Conservation (phyloP, 1,140 invertebrate species). For the Sitophilus oryzae region DNA sequence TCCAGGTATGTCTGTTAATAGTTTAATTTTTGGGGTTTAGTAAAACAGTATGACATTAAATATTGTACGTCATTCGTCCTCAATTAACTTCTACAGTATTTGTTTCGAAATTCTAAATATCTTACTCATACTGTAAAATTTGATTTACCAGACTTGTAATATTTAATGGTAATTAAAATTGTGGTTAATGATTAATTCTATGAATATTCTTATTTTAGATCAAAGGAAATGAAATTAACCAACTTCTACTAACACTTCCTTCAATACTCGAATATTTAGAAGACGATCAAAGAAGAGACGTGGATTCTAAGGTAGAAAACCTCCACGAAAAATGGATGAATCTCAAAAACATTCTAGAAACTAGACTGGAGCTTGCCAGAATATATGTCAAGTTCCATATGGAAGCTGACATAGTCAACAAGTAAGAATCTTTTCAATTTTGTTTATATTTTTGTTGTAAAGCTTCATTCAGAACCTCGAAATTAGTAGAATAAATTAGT, state of each 20-base stretch:
- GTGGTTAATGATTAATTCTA: neutral
- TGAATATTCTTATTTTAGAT: slow-evolving; percentile 46
- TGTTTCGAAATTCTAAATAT: too few species aligned
- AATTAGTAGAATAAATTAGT: too few species aligned
- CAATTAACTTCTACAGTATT: too few species aligned
- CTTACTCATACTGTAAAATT: too few species aligned
- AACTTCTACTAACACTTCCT: slow-evolving; percentile 56
- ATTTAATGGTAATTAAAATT: neutral
- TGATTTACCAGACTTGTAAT: too few species aligned
- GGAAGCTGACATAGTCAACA: slow-evolving; percentile 58
- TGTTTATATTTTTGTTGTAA: too few species aligned
- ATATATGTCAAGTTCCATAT: slow-evolving; percentile 71
- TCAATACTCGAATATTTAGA: slow-evolving; percentile 62
- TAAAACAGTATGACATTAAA: too few species aligned
- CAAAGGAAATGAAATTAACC: slow-evolving; percentile 62
- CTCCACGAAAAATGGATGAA: slow-evolving; percentile 60
- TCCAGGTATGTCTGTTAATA: slow-evolving; percentile 60
- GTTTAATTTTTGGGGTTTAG: too few species aligned
- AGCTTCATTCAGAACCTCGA: too few species aligned
- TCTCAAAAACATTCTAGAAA: slow-evolving; percentile 57
- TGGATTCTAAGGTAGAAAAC: slow-evolving; percentile 56
- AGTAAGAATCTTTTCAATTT: too few species aligned
- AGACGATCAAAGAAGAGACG: slow-evolving; percentile 57
- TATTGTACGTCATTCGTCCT: too few species aligned
- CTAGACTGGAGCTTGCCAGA: slow-evolving; percentile 57